Evolutionary conservation across 2,113 vertebrate genomes (phyloP).

Genomic region (Meriones unguiculatus): DNA sequence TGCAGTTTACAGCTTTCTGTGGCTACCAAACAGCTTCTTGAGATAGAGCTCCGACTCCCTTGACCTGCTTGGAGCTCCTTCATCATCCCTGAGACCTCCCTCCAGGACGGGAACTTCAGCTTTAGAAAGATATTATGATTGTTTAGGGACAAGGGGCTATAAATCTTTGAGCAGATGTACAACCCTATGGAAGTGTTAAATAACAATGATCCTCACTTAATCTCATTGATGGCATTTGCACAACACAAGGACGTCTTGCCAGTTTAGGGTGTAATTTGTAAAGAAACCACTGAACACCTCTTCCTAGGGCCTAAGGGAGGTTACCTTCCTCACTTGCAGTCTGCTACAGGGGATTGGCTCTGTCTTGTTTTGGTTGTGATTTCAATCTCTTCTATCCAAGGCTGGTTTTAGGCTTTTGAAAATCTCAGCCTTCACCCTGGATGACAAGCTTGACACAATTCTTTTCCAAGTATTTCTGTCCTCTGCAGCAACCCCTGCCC

Average conservation of each 20-base stretch:
- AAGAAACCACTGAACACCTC: slow-evolving; percentile 45
- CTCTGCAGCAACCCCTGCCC: background rate
- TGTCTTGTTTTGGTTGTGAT: background rate
- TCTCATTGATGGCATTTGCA: slow-evolving; percentile 74
- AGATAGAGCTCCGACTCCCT: slow-evolving; percentile 67
- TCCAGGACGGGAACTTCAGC: slow-evolving; percentile 65
- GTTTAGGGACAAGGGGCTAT: slow-evolving; percentile 74
- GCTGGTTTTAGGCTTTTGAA: background rate
- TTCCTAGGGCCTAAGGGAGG: background rate
- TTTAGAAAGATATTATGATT: slow-evolving; percentile 69
- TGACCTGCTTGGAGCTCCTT: slow-evolving; percentile 70
- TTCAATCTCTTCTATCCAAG: background rate
- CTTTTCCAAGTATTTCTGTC: slow-evolving; percentile 14
- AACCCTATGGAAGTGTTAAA: slow-evolving; percentile 68
- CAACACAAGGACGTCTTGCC: slow-evolving; percentile 51
- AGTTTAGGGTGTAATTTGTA: slow-evolving; percentile 59
- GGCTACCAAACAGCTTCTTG: slow-evolving; percentile 58
- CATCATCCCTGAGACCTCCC: background rate
- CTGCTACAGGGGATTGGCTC: background rate
- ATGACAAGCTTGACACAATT: background rate
- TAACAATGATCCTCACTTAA: slow-evolving; percentile 69
- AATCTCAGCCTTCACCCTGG: background rate
- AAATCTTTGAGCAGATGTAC: slow-evolving; percentile 69
- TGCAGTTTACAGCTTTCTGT: background rate
- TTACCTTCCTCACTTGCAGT: slow-evolving; percentile 16